Conservation (phyloP, 2,888 invertebrate species). For the Chrysolina americana region DNA sequence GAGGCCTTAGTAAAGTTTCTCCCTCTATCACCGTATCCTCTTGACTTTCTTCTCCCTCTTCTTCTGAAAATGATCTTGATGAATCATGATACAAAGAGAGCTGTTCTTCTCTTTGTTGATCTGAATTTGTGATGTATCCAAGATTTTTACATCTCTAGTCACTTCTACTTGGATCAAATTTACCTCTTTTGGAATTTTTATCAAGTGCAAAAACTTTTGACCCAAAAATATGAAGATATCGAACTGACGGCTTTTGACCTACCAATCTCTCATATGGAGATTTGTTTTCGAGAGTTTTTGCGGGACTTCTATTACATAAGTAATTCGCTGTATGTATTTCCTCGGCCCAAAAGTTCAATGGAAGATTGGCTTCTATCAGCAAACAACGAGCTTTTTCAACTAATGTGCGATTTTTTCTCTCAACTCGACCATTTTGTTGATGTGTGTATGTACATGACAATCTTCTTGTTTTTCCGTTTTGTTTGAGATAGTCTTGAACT, state of each 20-base stretch:
- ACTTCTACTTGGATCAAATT: conserved; percentile 14
- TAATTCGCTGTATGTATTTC: conserved; percentile 19
- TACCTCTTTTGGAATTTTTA: neutral
- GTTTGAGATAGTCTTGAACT: neutral
- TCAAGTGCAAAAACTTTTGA: conserved; percentile 4
- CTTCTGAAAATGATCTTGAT: neutral
- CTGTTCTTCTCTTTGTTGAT: neutral
- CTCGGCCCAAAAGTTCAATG: conserved; percentile 2
- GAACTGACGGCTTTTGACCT: conserved; percentile 3
- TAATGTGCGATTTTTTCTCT: conserved; percentile 54
- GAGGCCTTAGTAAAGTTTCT: neutral
- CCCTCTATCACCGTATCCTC: neutral
- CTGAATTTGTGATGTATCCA: neutral
- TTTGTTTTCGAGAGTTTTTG: neutral
- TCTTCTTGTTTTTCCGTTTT: neutral
- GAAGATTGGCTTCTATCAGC: conserved; percentile 31
- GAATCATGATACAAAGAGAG: neutral
- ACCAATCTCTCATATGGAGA: conserved; percentile 12
- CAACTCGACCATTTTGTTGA: conserved; percentile 57
- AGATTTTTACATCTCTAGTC: conserved; percentile 7
- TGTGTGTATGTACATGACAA: conserved; percentile 55
- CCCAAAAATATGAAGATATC: conserved; percentile 9
- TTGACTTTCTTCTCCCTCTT: neutral
- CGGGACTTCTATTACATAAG: neutral
- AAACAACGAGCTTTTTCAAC: conserved; percentile 56